These are phyloP conservation scores for Morbakka virulenta DNA, from an alignment of 30 jellyfish, hydroid and myxozoan genomes.

Conservation along the genomic window DNA sequence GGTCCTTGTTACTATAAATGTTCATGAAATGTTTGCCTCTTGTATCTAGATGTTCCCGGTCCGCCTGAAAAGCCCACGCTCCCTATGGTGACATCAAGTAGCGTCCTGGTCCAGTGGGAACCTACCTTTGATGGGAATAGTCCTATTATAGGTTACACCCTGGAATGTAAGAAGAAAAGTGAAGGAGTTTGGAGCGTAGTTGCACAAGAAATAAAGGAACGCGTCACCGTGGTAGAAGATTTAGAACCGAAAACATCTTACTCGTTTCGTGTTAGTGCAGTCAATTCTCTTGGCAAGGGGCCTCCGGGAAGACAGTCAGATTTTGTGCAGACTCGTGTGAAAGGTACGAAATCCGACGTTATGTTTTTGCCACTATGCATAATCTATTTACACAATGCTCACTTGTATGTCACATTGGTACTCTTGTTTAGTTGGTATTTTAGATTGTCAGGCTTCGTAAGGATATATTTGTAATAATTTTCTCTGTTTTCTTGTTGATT, in stretches of 20 bases:
- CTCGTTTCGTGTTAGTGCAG: constrained; percentile 87
- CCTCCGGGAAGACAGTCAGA: constrained; percentile 83
- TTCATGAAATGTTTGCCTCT: too few relatives aligned
- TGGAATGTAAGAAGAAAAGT: constrained; percentile 83
- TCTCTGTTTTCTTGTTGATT: too few relatives aligned
- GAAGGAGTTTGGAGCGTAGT: constrained; percentile 88
- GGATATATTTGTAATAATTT: too few relatives aligned
- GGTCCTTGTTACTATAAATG: too few relatives aligned
- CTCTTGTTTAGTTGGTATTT: not conserved
- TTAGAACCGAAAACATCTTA: constrained; percentile 84
- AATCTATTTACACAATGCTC: not conserved
- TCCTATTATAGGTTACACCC: constrained; percentile 62
- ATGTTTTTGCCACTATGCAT: not conserved
- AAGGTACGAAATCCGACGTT: constrained; percentile 53
- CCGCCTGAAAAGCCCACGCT: constrained; percentile 83
- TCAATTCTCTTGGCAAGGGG: constrained; percentile 73
- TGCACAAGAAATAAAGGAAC: constrained; percentile 60
- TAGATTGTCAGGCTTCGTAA: too few relatives aligned
- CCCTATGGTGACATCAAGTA: constrained; percentile 76
- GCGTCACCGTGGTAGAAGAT: constrained; percentile 80
- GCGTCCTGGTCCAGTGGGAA: constrained; percentile 97
- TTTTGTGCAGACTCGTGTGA: constrained; percentile 60
- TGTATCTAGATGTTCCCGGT: constrained; percentile 85
- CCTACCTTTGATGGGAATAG: constrained; percentile 95
- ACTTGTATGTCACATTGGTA: not conserved